Percentiles rank a stretch among this genome's conserved stretches.
phyloP scores from a whole-genome alignment of 2,797 vertebrate species.

The Phyllotis vaccarum region DNA sequence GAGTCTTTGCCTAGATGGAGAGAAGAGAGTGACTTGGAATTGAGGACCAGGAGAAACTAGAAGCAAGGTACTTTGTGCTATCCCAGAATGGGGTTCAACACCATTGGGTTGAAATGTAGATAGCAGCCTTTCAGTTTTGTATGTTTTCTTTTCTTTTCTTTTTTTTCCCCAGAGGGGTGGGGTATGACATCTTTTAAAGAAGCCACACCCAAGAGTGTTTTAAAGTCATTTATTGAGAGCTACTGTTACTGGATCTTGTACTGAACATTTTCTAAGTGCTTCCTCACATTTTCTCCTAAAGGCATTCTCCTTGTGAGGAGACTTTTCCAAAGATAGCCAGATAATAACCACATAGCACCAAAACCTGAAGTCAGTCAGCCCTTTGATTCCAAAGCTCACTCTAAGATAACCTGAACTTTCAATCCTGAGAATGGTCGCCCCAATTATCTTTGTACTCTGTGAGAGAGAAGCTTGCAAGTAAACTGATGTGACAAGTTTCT shows the following conservation, averaged over 20 bases:
- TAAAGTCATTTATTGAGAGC: not conserved
- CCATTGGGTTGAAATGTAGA: not conserved
- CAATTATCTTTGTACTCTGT: not conserved
- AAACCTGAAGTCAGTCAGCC: constrained; percentile 27
- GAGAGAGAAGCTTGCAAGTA: constrained; percentile 49
- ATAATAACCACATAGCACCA: not conserved
- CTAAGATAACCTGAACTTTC: constrained; percentile 22
- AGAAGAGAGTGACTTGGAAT: not conserved
- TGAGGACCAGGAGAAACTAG: constrained; percentile 8
- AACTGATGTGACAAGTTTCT: constrained; percentile 59
- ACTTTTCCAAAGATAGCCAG: constrained; percentile 30
- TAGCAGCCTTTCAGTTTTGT: not conserved
- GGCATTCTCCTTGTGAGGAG: constrained; percentile 11
- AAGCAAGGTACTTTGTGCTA: not conserved
- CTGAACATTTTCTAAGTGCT: constrained; percentile 6
- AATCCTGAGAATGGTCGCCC: not conserved
- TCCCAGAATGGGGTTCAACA: not conserved
- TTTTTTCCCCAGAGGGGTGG: constrained; percentile 26
- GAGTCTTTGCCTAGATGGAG: not conserved
- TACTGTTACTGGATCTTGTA: not conserved
- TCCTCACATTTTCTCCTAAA: constrained; percentile 4
- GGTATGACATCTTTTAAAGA: constrained; percentile 25
- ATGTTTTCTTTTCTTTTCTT: no score
- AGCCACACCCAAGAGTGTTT: not conserved
- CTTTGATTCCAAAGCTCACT: constrained; percentile 18